Percentiles rank a stretch among this genome's conserved stretches.
These are phyloP conservation scores for Phrixothrix hirtus DNA, from an alignment of 2,888 invertebrate species.

Conservation along the genomic window DNA sequence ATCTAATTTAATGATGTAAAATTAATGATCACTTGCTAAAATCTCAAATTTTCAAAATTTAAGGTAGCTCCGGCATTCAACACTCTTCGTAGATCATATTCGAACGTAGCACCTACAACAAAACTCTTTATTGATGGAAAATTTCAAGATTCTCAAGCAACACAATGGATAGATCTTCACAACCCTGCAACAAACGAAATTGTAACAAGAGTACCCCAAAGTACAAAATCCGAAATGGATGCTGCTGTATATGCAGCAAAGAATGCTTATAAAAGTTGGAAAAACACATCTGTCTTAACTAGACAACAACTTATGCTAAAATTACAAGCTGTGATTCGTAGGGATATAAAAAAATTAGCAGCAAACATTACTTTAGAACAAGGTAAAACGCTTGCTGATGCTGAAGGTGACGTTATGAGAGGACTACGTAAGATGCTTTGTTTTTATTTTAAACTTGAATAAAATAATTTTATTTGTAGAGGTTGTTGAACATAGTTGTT, in stretches of 20 bases:
- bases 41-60: too few relatives aligned
- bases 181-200: slow-evolving; percentile 93
- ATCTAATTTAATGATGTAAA: too few relatives aligned
- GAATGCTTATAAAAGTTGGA: slow-evolving; percentile 79
- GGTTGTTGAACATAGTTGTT: slow-evolving; percentile 96
- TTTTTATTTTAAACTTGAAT: too few relatives aligned
- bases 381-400: slow-evolving; percentile 95
- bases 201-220: slow-evolving; percentile 82
- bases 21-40: too few relatives aligned
- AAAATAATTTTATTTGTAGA: slow-evolving; percentile 69
- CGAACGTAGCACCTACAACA: slow-evolving; percentile 67
- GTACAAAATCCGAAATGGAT: slow-evolving; percentile 87
- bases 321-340: slow-evolving; percentile 81
- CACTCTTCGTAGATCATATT: slow-evolving; percentile 31
- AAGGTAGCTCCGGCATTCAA: slow-evolving; percentile 17
- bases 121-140: slow-evolving; percentile 96
- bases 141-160: slow-evolving; percentile 89
- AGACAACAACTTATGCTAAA: slow-evolving; percentile 76
- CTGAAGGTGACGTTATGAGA: slow-evolving; percentile 96
- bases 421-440: slow-evolving; percentile 90
- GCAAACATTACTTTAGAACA: slow-evolving; percentile 93
- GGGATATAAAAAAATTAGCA: slow-evolving; percentile 87
- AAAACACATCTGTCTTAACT: slow-evolving; percentile 85
- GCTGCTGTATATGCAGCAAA: slow-evolving; percentile 85
- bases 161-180: slow-evolving; percentile 92